Evolutionary conservation across 1,140 invertebrate species (phyloP).

Genomic region (Elymnias hypermnestra): DNA sequence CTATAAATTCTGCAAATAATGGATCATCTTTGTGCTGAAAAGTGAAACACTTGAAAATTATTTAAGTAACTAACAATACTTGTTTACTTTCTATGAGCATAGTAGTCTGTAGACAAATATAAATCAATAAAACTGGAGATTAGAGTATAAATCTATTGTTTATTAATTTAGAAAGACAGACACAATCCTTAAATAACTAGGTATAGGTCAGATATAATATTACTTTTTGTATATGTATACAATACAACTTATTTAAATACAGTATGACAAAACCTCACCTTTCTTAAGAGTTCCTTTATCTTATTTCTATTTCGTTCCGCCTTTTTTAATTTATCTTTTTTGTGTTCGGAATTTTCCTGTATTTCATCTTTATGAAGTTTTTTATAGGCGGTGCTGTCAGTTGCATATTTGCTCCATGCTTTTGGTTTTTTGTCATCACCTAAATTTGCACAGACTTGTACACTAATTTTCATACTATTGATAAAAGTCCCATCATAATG

Average conservation of each 20-base stretch:
- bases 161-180: too few species aligned
- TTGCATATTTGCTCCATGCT: conserved; percentile 91
- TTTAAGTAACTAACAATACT: too few species aligned
- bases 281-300: conserved; percentile 80
- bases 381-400: conserved; percentile 81
- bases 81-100: too few species aligned
- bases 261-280: too few species aligned
- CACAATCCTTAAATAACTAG: too few species aligned
- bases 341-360: conserved; percentile 26
- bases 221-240: too few species aligned
- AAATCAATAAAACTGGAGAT: too few species aligned
- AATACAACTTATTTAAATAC: too few species aligned
- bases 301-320: conserved; percentile 72
- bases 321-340: conserved; percentile 64
- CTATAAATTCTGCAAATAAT: conserved; percentile 91
- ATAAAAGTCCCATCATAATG: conserved; percentile 92
- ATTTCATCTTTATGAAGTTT: conserved; percentile 70
- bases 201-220: too few species aligned
- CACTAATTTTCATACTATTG: conserved; percentile 86
- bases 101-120: too few species aligned
- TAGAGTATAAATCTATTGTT: too few species aligned
- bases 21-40: conserved; percentile 91
- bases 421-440: conserved; percentile 90
- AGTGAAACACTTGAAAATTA: too few species aligned
- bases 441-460: conserved; percentile 86